Percentiles rank a stretch among this genome's conserved stretches.
Conservation (phyloP, 1,140 invertebrate species). For the Cherax quadricarinatus region DNA sequence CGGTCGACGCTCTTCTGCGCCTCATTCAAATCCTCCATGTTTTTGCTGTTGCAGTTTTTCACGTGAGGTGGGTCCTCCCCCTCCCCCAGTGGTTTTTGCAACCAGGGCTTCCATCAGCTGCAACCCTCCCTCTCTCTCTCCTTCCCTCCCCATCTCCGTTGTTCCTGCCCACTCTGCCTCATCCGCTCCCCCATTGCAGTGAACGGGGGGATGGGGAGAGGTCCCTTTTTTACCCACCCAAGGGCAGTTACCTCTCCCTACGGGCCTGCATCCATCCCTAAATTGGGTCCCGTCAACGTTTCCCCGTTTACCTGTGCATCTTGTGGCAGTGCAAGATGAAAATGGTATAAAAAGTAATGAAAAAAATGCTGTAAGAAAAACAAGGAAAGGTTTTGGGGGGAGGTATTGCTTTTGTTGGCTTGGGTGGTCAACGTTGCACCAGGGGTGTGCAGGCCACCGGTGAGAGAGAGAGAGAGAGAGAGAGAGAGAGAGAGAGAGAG, state of each 20-base stretch:
- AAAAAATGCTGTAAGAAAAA: conserved; percentile 53
- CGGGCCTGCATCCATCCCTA: conserved; percentile 50
- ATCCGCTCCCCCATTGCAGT: conserved; percentile 43
- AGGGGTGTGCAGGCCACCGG: neutral
- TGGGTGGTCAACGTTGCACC: conserved; percentile 40
- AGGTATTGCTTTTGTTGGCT: conserved; percentile 38
- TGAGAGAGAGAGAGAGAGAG: conserved; percentile 21
- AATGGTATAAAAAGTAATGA: conserved; percentile 37
- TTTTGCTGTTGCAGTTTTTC: conserved; percentile 65
- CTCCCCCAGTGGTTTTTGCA: conserved; percentile 31
- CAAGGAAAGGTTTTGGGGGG: conserved; percentile 31
- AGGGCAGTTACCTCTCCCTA: conserved; percentile 40
- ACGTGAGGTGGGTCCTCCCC: conserved; percentile 23
- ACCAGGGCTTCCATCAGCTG: neutral
- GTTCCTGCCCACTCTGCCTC: conserved; percentile 6
- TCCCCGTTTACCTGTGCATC: conserved; percentile 58
- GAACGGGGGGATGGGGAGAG: too few species aligned
- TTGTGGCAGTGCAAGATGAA: conserved; percentile 32
- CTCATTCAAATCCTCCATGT: conserved; percentile 52
- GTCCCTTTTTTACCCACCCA: conserved; percentile 21
- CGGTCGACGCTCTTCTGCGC: conserved; percentile 32
- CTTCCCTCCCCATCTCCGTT: neutral
- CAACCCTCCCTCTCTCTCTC: neutral
- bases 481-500: conserved; percentile 26
- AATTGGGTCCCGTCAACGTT: conserved; percentile 31